Conservation (phyloP, 2,888 invertebrate genomes). For the Hipparchia semele region DNA sequence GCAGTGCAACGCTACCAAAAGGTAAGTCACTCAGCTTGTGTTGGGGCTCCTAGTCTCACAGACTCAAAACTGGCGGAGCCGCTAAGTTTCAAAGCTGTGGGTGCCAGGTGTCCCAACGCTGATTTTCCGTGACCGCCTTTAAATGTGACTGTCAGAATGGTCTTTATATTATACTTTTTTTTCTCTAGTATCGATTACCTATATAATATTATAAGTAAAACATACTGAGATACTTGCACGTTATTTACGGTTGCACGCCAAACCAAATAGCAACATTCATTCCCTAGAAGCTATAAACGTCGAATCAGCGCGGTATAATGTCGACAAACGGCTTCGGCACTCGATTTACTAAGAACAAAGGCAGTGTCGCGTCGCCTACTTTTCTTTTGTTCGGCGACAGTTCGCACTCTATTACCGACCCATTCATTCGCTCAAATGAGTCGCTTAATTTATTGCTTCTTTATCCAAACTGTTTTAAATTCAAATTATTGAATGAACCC, state of each 20-base stretch:
- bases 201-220: background rate
- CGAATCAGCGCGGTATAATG: constrained; percentile 79
- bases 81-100: no score
- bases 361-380: constrained; percentile 66
- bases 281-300: constrained; percentile 71
- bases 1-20: no score
- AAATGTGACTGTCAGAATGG: no score
- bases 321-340: constrained; percentile 75
- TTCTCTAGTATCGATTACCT: no score
- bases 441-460: constrained; percentile 74
- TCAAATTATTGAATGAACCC: constrained; percentile 25
- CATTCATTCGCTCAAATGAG: constrained; percentile 78
- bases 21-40: no score
- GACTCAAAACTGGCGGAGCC: no score
- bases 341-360: constrained; percentile 80
- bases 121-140: no score
- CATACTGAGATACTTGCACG: constrained; percentile 3
- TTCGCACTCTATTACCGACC: constrained; percentile 74
- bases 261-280: constrained; percentile 41
- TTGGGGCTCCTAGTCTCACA: no score
- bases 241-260: constrained; percentile 26
- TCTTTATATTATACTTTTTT: no score
- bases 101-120: no score
- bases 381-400: constrained; percentile 76
- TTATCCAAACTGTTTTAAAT: constrained; percentile 62